Percentiles rank a stretch among this genome's conserved stretches.
phyloP scores from a whole-genome alignment of 2,797 vertebrate species.

The Spinibarbus caldwelli region DNA sequence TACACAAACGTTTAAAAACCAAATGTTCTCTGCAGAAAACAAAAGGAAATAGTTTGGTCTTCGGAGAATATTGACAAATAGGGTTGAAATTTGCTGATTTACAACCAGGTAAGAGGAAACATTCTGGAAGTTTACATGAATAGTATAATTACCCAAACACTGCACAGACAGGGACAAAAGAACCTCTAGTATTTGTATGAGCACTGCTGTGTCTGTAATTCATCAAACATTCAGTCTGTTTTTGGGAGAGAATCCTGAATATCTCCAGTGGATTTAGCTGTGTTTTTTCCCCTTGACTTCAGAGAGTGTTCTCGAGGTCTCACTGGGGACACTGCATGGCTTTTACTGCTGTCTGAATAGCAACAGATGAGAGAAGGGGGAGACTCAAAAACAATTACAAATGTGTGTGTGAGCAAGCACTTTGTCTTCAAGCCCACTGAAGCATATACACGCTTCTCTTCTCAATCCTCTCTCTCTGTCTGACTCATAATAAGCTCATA shows the following conservation, averaged over 20 bases:
- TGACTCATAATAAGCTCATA: conserved; percentile 52
- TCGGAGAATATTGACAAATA: not conserved
- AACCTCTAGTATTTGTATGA: not conserved
- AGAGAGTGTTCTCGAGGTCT: conserved; percentile 32
- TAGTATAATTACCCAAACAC: not conserved
- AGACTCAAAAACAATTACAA: conserved; percentile 50
- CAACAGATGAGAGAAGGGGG: conserved; percentile 32
- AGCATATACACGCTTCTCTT: conserved; percentile 7
- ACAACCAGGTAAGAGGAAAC: not conserved
- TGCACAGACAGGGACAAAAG: not conserved
- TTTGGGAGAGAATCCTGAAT: conserved; percentile 8
- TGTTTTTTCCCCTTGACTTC: conserved; percentile 1
- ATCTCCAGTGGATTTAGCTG: conserved; percentile 2
- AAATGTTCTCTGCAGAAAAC: not conserved
- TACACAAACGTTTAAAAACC: not conserved
- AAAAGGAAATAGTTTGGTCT: not conserved
- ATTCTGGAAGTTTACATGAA: not conserved
- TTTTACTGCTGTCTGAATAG: conserved; percentile 34
- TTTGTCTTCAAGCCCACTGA: conserved; percentile 40
- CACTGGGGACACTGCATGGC: conserved; percentile 9
- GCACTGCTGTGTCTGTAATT: not conserved
- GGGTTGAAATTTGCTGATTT: not conserved
- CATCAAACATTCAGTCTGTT: conserved; percentile 1
- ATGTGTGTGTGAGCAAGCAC: conserved; percentile 13
- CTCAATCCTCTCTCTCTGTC: conserved; percentile 36